phyloP scores from a whole-genome alignment of 1,140 invertebrate species.

The Megalonaias nervosa region DNA sequence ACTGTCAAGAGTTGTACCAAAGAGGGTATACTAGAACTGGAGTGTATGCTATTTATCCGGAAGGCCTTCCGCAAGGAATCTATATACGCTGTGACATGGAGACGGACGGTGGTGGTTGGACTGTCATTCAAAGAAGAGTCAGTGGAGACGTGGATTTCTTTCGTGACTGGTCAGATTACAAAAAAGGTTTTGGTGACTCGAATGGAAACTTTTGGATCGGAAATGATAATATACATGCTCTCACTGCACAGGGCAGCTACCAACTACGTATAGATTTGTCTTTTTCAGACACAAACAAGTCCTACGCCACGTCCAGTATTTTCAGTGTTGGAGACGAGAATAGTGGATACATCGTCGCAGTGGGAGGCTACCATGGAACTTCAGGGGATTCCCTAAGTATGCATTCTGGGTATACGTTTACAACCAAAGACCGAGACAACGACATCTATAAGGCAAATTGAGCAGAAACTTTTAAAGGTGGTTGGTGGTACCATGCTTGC shows the following conservation, averaged over 20 bases:
- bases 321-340: slow-evolving; percentile 18
- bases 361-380: slow-evolving; percentile 74
- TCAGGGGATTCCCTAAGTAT: slow-evolving; percentile 61
- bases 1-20: slow-evolving; percentile 57
- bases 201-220: slow-evolving; percentile 62
- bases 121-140: slow-evolving; percentile 80
- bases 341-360: slow-evolving; percentile 5
- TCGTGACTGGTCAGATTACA: slow-evolving; percentile 57
- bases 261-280: slow-evolving; percentile 74
- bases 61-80: slow-evolving; percentile 78
- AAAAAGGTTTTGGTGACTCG: slow-evolving; percentile 53
- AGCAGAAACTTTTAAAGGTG: slow-evolving; percentile 74
- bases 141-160: slow-evolving; percentile 54
- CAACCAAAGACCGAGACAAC: slow-evolving; percentile 64
- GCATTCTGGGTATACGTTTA: slow-evolving; percentile 62
- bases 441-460: slow-evolving; percentile 79
- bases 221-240: slow-evolving; percentile 71
- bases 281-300: slow-evolving; percentile 13
- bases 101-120: slow-evolving; percentile 89
- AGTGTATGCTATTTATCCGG: slow-evolving; percentile 82
- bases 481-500: slow-evolving; percentile 82
- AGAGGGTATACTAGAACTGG: slow-evolving; percentile 67
- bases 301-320: slow-evolving; percentile 15
- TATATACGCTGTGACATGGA: slow-evolving; percentile 82
- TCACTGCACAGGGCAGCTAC: slow-evolving; percentile 78